Percentiles rank a stretch among this genome's conserved stretches.
Evolutionary conservation across 2,888 invertebrate species (phyloP).

Genomic region (Conistra vaccinii): DNA sequence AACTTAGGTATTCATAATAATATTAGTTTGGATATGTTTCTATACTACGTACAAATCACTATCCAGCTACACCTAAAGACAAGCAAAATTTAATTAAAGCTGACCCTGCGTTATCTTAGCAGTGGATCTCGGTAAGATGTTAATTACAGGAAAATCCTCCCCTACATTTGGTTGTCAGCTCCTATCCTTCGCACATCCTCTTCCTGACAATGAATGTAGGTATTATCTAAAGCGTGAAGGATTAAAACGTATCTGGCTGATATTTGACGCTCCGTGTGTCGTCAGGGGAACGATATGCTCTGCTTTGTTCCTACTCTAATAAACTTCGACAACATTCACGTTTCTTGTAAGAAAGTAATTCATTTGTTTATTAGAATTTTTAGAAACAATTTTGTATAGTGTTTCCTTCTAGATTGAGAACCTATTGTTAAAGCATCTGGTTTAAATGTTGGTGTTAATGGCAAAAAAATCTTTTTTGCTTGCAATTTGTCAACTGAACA

Average conservation of each 20-base stretch:
- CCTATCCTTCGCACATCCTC: constrained; percentile 61
- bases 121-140: constrained; percentile 19
- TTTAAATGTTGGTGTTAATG: neutral
- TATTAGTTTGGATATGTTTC: neutral
- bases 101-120: constrained; percentile 27
- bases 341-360: constrained; percentile 30
- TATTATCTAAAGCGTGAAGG: constrained; percentile 76
- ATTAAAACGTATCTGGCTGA: constrained; percentile 78
- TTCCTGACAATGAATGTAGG: constrained; percentile 50
- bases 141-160: constrained; percentile 29
- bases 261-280: constrained; percentile 73
- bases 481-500: neutral
- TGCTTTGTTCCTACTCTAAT: constrained; percentile 77
- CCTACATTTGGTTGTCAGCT: constrained; percentile 34
- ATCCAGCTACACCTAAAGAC: no score
- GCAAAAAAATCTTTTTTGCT: neutral
- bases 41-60: neutral
- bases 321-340: constrained; percentile 62
- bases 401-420: neutral
- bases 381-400: neutral
- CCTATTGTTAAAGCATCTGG: neutral
- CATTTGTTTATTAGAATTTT: constrained; percentile 17
- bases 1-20: neutral
- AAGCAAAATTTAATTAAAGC: constrained; percentile 32
- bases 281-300: constrained; percentile 53